Conservation (phyloP, 1,140 invertebrate species). For the Magallana ariakensis region DNA sequence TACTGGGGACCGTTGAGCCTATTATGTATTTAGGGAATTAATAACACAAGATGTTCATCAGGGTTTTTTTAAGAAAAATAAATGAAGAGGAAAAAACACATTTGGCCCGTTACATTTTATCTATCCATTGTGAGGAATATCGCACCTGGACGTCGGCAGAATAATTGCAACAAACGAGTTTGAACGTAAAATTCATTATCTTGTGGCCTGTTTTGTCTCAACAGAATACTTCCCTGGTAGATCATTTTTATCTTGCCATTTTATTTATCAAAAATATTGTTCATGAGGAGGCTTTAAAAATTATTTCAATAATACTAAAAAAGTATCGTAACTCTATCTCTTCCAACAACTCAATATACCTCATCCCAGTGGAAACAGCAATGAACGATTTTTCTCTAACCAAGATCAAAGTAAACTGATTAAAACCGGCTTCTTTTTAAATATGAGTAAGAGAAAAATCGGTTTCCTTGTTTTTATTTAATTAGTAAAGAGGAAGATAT, state of each 20-base stretch:
- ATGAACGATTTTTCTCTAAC: neutral
- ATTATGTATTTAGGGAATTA: slow-evolving; percentile 23
- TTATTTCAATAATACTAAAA: neutral
- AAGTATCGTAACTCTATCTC: neutral
- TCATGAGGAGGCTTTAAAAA: neutral
- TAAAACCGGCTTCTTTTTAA: slow-evolving; percentile 7
- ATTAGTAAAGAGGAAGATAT: slow-evolving; percentile 21
- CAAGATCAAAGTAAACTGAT: neutral
- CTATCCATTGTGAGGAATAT: slow-evolving; percentile 16
- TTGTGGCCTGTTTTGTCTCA: slow-evolving; percentile 23
- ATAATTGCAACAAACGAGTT: slow-evolving; percentile 38
- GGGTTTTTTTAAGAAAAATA: slow-evolving; percentile 11
- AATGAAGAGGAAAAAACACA: slow-evolving; percentile 22
- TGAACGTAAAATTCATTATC: slow-evolving; percentile 35
- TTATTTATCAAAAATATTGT: slow-evolving; percentile 10
- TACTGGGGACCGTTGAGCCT: slow-evolving; percentile 4
- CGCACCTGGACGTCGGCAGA: neutral
- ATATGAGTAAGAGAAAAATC: slow-evolving; percentile 11
- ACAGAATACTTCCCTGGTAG: slow-evolving; percentile 22
- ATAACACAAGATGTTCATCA: slow-evolving; percentile 32
- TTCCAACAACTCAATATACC: neutral
- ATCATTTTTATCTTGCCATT: slow-evolving; percentile 17
- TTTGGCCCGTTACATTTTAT: slow-evolving; percentile 14
- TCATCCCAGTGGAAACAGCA: neutral
- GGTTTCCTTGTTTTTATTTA: slow-evolving; percentile 24